A percentile compares a stretch with the other conserved stretches of the same genome.
Conservation (phyloP, 2,113 vertebrate species). For the Lampris incognitus region DNA sequence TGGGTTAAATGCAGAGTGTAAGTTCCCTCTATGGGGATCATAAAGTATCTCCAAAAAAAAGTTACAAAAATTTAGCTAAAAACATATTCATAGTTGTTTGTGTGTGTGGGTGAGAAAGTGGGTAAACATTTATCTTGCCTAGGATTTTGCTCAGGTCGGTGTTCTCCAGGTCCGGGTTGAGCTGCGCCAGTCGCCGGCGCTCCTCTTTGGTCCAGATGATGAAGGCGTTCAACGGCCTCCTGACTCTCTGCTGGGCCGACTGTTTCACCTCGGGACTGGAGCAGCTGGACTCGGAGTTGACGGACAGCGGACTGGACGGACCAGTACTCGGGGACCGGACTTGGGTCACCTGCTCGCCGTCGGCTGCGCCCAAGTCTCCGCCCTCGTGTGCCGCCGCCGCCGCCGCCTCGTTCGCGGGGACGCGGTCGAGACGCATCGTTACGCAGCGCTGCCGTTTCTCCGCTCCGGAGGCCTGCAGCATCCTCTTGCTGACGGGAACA, state of each 20-base stretch:
- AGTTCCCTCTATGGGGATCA: no score
- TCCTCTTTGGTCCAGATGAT: conserved; percentile 89
- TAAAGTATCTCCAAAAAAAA: no score
- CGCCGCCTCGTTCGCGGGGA: conserved; percentile 36
- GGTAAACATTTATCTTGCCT: conserved; percentile 64
- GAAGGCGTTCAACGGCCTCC: conserved; percentile 86
- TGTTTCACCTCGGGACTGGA: conserved; percentile 86
- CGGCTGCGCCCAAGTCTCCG: conserved; percentile 36
- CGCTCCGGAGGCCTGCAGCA: conserved; percentile 19
- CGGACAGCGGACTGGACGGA: conserved; percentile 76
- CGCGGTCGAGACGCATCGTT: conserved; percentile 73
- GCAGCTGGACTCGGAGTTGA: conserved; percentile 80
- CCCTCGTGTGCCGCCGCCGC: conserved; percentile 21
- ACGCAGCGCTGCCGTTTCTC: background rate
- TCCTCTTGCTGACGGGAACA: conserved; percentile 29
- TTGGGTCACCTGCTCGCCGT: conserved; percentile 48
- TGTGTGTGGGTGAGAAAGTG: no score
- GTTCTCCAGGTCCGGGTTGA: conserved; percentile 85
- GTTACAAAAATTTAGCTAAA: no score
- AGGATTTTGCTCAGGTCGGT: conserved; percentile 88
- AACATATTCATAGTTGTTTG: no score
- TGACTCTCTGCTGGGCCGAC: conserved; percentile 73
- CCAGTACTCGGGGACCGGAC: conserved; percentile 58
- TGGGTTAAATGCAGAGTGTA: no score
- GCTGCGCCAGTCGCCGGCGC: conserved; percentile 80